These are phyloP conservation scores for Cerceris ruficornis DNA, from an alignment of 2,888 invertebrate species.

Conservation along the genomic window DNA sequence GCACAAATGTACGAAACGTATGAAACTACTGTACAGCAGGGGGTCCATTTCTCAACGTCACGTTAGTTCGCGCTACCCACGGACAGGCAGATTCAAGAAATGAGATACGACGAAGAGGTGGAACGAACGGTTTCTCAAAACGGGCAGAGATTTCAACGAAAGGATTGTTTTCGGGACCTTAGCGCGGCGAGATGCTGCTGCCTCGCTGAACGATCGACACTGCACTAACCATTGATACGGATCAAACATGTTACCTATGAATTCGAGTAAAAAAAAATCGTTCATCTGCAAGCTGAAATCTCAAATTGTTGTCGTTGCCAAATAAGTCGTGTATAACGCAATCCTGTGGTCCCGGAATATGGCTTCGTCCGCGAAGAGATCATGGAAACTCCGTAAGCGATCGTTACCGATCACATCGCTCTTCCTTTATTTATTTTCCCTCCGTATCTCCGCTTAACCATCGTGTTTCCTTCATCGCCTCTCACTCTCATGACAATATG, in stretches of 20 bases:
- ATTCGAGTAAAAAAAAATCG: slow-evolving; percentile 72
- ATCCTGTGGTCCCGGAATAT: slow-evolving; percentile 73
- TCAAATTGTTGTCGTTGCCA: slow-evolving; percentile 76
- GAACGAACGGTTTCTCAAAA: slow-evolving; percentile 61
- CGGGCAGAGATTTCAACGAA: slow-evolving; percentile 48
- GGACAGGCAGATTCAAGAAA: slow-evolving; percentile 67
- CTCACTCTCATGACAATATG: slow-evolving; percentile 3
- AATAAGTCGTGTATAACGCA: slow-evolving; percentile 77
- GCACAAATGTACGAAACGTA: too few species aligned
- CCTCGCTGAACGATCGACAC: slow-evolving; percentile 35
- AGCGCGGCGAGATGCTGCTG: slow-evolving; percentile 46
- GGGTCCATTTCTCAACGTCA: slow-evolving; percentile 59
- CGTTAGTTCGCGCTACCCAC: slow-evolving; percentile 60
- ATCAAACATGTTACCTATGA: slow-evolving; percentile 70
- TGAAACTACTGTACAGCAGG: background rate
- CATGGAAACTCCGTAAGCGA: slow-evolving; percentile 92
- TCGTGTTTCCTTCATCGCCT: slow-evolving; percentile 25
- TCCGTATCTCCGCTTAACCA: background rate
- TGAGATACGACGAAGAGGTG: slow-evolving; percentile 70
- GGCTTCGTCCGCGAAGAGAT: slow-evolving; percentile 85
- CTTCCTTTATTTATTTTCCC: slow-evolving; percentile 19
- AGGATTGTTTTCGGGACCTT: slow-evolving; percentile 39
- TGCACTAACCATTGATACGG: slow-evolving; percentile 31
- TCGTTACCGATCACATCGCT: slow-evolving; percentile 27
- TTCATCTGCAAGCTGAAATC: slow-evolving; percentile 69